phyloP scores from a whole-genome alignment of 2,888 invertebrate species.

The Zhuqinia jingwanae region DNA sequence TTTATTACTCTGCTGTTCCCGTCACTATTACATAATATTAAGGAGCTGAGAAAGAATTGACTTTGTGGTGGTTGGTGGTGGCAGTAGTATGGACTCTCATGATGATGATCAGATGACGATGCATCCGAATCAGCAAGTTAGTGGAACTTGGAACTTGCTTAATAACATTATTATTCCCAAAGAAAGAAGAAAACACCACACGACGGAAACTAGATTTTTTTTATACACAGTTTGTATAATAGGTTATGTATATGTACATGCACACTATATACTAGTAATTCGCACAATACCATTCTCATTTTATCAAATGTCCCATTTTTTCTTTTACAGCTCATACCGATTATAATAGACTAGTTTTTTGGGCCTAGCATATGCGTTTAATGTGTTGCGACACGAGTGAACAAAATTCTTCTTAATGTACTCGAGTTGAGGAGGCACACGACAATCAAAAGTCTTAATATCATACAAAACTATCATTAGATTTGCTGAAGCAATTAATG shows the following conservation, averaged over 20 bases:
- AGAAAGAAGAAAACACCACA: constrained; percentile 22
- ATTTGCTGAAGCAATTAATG: constrained; percentile 55
- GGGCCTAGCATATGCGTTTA: not conserved
- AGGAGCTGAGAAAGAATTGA: constrained; percentile 11
- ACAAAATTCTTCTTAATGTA: not conserved
- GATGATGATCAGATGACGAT: constrained; percentile 44
- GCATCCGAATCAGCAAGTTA: constrained; percentile 62
- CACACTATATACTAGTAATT: not conserved
- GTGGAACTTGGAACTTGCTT: constrained; percentile 1
- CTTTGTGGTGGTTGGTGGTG: not conserved
- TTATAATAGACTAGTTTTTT: too few relatives aligned
- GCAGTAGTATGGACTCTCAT: too few relatives aligned
- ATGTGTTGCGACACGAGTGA: constrained; percentile 1
- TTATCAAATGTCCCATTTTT: constrained; percentile 54
- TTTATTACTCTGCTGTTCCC: constrained; percentile 13
- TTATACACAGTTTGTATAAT: too few relatives aligned
- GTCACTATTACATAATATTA: not conserved
- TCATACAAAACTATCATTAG: constrained; percentile 26
- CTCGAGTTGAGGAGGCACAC: constrained; percentile 11
- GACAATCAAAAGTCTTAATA: constrained; percentile 1
- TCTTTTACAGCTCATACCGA: too few relatives aligned
- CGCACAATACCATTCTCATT: constrained; percentile 5
- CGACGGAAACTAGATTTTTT: not conserved
- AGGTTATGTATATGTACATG: too few relatives aligned
- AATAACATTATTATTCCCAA: constrained; percentile 48